Evolutionary conservation across 1,140 invertebrate genomes (phyloP).

Genomic region (Conopomorpha cramerella): DNA sequence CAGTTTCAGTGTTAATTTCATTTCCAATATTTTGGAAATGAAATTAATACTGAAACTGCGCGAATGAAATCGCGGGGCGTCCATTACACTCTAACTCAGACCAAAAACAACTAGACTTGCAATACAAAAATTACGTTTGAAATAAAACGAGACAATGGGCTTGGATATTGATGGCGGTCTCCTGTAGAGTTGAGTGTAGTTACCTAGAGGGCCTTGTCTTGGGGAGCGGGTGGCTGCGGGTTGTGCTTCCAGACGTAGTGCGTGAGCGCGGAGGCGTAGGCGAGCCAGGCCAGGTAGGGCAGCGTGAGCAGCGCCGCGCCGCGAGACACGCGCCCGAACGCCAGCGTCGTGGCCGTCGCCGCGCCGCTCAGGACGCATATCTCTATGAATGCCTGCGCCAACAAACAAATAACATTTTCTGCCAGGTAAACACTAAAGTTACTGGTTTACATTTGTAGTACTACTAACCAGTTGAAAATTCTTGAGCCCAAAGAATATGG

Average conservation of each 20-base stretch:
- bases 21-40: no score
- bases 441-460: conserved; percentile 4
- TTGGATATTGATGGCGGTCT: no score
- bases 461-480: conserved; percentile 73
- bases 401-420: not conserved
- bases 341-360: conserved; percentile 65
- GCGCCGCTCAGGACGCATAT: conserved; percentile 67
- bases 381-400: conserved; percentile 70
- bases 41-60: no score
- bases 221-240: no score
- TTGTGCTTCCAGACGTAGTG: conserved; percentile 73
- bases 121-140: no score
- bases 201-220: no score
- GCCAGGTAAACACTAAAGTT: not conserved
- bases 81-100: no score
- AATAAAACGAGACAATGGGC: conserved; percentile 9
- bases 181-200: no score
- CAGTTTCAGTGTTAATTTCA: no score
- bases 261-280: conserved; percentile 69
- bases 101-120: no score
- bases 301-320: conserved; percentile 73
- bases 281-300: conserved; percentile 82
- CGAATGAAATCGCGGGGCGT: no score
- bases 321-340: conserved; percentile 72
- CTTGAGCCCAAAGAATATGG: conserved; percentile 80